These are phyloP conservation scores for Melanotaenia duboulayi DNA, from an alignment of 2,113 vertebrate genomes.

Conservation along the genomic window DNA sequence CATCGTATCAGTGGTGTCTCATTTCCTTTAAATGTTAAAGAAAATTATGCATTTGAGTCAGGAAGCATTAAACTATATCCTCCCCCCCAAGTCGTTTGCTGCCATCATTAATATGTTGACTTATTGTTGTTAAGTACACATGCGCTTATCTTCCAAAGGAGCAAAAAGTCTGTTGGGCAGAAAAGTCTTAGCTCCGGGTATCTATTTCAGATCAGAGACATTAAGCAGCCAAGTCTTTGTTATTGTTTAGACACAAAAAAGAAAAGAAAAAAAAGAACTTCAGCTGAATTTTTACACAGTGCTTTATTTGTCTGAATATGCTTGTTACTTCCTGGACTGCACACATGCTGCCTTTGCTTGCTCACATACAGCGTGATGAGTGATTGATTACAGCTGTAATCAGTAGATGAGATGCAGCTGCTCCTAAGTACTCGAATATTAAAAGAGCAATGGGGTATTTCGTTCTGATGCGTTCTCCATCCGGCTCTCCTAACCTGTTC, in stretches of 20 bases:
- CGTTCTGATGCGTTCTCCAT: slow-evolving; percentile 2
- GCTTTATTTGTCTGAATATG: slow-evolving; percentile 6
- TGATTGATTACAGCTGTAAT: slow-evolving; percentile 69
- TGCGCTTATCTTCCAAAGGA: no score
- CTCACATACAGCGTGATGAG: slow-evolving; percentile 40
- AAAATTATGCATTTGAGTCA: neutral
- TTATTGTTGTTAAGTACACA: neutral
- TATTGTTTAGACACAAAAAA: neutral
- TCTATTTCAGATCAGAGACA: neutral
- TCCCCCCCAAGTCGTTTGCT: neutral
- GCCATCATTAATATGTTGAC: neutral
- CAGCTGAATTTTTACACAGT: neutral
- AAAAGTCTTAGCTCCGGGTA: neutral
- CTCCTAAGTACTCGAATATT: slow-evolving; percentile 68
- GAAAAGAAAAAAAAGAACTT: no score
- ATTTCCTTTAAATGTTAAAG: neutral
- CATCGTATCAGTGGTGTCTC: neutral
- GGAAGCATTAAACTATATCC: neutral
- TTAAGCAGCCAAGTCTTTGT: neutral
- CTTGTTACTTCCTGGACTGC: slow-evolving; percentile 9
- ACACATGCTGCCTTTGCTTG: slow-evolving; percentile 6
- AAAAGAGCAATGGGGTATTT: slow-evolving; percentile 41
- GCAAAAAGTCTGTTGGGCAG: neutral
- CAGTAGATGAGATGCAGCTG: slow-evolving; percentile 70
- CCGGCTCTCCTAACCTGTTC: slow-evolving; percentile 37